A percentile compares a stretch with the other conserved stretches of the same genome.
phyloP scores from a whole-genome alignment of 2,888 invertebrate species.

The Autographa pulchrina region DNA sequence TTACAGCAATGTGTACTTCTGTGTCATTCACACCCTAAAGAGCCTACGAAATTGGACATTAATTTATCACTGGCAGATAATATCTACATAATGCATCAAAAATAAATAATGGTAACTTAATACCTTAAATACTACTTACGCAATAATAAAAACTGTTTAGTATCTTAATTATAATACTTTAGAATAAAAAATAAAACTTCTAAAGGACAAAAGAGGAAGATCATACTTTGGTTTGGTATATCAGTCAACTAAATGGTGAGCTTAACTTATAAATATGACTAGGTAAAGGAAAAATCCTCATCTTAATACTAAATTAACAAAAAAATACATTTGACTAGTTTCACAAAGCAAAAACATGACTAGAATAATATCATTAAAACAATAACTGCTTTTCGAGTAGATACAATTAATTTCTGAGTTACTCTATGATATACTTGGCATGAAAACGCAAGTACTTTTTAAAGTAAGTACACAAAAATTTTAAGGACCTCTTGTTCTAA shows the following conservation, averaged over 20 bases:
- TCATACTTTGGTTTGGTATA: constrained; percentile 35
- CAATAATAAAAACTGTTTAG: constrained; percentile 19
- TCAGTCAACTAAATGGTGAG: constrained; percentile 54
- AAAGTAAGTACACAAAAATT: not conserved
- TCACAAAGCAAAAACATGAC: constrained; percentile 44
- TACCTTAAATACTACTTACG: constrained; percentile 17
- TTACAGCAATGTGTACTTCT: not conserved
- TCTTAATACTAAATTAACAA: constrained; percentile 23
- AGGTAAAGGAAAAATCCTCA: constrained; percentile 41
- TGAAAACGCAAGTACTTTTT: constrained; percentile 24
- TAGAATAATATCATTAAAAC: constrained; percentile 45
- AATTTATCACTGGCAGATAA: not conserved
- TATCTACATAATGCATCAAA: not conserved
- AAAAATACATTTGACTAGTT: constrained; percentile 35
- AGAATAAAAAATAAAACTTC: constrained; percentile 25
- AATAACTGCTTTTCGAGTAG: constrained; percentile 23
- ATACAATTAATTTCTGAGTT: not conserved
- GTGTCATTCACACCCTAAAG: not conserved
- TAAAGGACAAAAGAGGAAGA: constrained; percentile 47
- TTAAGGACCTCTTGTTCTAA: not conserved
- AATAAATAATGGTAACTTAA: not conserved
- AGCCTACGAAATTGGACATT: not conserved
- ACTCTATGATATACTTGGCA: constrained; percentile 23
- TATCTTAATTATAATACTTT: constrained; percentile 20
- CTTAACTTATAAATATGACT: constrained; percentile 50